Evolutionary conservation across 1,140 invertebrate genomes (phyloP).

Genomic region (Ericerus pela): DNA sequence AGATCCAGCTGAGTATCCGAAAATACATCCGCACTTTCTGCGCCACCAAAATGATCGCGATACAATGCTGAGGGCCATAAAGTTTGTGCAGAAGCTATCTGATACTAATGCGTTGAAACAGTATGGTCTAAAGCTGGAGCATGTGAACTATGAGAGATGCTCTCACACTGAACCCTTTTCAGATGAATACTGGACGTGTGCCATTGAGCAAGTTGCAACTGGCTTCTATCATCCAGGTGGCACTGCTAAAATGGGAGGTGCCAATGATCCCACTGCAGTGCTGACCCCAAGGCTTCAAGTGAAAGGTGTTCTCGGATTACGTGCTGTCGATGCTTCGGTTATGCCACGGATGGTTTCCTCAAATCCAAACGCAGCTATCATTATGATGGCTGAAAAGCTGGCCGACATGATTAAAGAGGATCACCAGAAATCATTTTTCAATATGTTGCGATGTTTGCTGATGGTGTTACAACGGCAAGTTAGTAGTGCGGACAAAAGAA

Average conservation of each 20-base stretch:
- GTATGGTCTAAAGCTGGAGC: conserved; percentile 40
- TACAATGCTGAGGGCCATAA: conserved; percentile 33
- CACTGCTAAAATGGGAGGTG: conserved; percentile 47
- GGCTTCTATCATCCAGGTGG: conserved; percentile 41
- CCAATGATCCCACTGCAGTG: conserved; percentile 37
- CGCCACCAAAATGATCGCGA: conserved; percentile 34
- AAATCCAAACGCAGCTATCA: conserved; percentile 46
- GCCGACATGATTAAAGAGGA: conserved; percentile 44
- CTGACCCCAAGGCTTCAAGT: conserved; percentile 43
- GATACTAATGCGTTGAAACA: conserved; percentile 26
- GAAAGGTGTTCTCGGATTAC: conserved; percentile 38
- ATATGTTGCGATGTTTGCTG: too few species aligned
- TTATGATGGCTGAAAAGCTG: conserved; percentile 55
- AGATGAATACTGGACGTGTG: conserved; percentile 57
- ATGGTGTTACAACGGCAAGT: too few species aligned
- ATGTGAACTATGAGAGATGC: conserved; percentile 41
- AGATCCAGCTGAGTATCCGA: conserved; percentile 44
- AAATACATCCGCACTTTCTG: conserved; percentile 54
- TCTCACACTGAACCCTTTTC: conserved; percentile 41
- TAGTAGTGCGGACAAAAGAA: too few species aligned
- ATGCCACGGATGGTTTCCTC: conserved; percentile 41
- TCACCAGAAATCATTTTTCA: too few species aligned
- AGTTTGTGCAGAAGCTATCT: conserved; percentile 23
- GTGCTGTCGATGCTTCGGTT: conserved; percentile 54
- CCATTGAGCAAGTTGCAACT: conserved; percentile 32